A percentile compares a stretch with the other conserved stretches of the same genome.
Evolutionary conservation across 1,140 invertebrate species (phyloP).

Genomic region (Pentalonia nigronervosa): DNA sequence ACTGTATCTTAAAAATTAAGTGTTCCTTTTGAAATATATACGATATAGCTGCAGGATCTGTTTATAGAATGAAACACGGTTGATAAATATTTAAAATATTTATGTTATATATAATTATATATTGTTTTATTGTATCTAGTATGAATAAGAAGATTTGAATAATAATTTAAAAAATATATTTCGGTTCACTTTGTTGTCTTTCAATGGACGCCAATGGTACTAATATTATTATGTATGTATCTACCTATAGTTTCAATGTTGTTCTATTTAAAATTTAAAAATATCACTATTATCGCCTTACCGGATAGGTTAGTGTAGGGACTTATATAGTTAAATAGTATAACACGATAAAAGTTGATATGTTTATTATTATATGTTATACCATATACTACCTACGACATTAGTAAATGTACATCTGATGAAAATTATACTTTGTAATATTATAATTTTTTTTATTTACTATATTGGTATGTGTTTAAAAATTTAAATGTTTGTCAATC

Average conservation of each 20-base stretch:
- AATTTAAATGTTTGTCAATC: not conserved
- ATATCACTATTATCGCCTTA: not conserved
- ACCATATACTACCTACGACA: not conserved
- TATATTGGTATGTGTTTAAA: not conserved
- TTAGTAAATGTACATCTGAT: not conserved
- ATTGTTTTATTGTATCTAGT: not conserved
- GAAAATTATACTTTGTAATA: not conserved
- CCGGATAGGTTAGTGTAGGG: not conserved
- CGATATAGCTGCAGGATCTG: not conserved
- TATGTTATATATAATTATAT: not conserved
- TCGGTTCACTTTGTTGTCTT: not conserved
- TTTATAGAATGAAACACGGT: not conserved
- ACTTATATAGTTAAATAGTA: not conserved
- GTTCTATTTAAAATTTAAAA: not conserved
- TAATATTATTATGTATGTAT: not conserved
- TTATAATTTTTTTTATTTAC: not conserved
- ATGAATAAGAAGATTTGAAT: not conserved
- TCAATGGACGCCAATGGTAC: not conserved
- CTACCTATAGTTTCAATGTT: not conserved
- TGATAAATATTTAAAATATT: not conserved
- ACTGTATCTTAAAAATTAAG: constrained; percentile 13
- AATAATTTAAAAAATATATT: not conserved
- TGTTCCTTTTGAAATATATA: not conserved
- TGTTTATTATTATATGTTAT: not conserved
- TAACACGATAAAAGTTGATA: not conserved